These are phyloP conservation scores for Lucinisca nassula DNA, from an alignment of 2,888 invertebrate species.

Conservation along the genomic window DNA sequence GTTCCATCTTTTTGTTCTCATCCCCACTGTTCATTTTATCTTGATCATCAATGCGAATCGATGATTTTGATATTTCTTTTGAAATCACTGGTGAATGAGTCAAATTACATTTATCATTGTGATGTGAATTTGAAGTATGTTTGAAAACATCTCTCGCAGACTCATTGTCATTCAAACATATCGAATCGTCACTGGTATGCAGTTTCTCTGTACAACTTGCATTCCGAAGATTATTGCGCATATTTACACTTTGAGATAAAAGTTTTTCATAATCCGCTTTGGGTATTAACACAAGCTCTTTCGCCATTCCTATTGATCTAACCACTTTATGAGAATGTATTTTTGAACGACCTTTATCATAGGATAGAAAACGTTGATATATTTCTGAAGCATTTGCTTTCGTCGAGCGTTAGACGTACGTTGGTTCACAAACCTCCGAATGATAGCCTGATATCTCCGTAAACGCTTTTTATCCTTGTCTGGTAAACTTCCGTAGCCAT, in stretches of 20 bases:
- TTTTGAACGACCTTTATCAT: slow-evolving; percentile 3
- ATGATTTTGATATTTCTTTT: background rate
- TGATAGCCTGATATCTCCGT: background rate
- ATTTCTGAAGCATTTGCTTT: slow-evolving; percentile 7
- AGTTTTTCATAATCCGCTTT: slow-evolving; percentile 10
- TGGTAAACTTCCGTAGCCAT: background rate
- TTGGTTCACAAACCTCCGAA: slow-evolving; percentile 3
- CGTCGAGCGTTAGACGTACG: background rate
- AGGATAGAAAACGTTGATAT: background rate
- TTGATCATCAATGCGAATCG: slow-evolving; percentile 3
- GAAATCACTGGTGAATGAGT: background rate
- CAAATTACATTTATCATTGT: background rate
- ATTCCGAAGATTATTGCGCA: background rate
- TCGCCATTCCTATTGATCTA: background rate
- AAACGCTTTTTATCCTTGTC: slow-evolving; percentile 3
- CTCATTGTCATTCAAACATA: background rate
- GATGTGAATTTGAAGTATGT: background rate
- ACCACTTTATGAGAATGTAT: background rate
- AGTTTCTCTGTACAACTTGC: background rate
- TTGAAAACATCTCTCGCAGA: background rate
- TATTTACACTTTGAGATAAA: background rate
- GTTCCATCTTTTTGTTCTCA: too few species aligned
- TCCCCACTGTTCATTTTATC: too few species aligned
- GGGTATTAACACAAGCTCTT: slow-evolving; percentile 3
- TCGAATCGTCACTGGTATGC: background rate